Percentiles rank a stretch among this genome's conserved stretches.
Conservation (phyloP, 2,888 invertebrate genomes). For the Mechanitis messenoides region DNA sequence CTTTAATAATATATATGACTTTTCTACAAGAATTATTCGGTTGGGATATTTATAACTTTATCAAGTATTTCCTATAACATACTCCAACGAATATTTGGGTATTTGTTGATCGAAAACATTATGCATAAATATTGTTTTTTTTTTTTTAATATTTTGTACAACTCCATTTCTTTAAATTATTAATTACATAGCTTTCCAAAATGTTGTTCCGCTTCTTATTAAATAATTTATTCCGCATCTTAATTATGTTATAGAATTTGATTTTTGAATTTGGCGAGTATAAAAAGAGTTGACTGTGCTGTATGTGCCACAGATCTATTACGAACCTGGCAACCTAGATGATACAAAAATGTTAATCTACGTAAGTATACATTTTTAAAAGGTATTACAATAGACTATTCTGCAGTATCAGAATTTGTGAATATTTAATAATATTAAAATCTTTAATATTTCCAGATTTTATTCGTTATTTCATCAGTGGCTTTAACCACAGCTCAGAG, state of each 20-base stretch:
- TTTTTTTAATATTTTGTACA: no score
- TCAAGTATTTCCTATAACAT: no score
- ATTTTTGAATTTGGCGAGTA: constrained; percentile 1
- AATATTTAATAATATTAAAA: neutral
- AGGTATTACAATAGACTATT: neutral
- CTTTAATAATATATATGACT: no score
- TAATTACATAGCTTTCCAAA: neutral
- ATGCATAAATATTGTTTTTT: no score
- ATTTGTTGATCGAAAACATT: no score
- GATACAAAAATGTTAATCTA: neutral
- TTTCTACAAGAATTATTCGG: no score
- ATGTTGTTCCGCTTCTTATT: neutral
- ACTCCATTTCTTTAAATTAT: no score
- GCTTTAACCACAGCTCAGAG: constrained; percentile 32
- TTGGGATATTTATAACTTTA: no score
- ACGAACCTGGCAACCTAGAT: neutral
- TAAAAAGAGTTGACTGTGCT: neutral
- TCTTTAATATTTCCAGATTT: constrained; percentile 17
- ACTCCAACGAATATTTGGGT: no score
- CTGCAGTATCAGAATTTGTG: neutral
- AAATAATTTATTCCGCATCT: constrained; percentile 1
- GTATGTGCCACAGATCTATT: neutral
- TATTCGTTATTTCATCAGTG: constrained; percentile 11
- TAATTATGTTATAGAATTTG: neutral
- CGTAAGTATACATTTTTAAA: neutral